Base-by-base conservation (phyloP, 2,888 invertebrate genomes). In the Patella depressa region DNA sequence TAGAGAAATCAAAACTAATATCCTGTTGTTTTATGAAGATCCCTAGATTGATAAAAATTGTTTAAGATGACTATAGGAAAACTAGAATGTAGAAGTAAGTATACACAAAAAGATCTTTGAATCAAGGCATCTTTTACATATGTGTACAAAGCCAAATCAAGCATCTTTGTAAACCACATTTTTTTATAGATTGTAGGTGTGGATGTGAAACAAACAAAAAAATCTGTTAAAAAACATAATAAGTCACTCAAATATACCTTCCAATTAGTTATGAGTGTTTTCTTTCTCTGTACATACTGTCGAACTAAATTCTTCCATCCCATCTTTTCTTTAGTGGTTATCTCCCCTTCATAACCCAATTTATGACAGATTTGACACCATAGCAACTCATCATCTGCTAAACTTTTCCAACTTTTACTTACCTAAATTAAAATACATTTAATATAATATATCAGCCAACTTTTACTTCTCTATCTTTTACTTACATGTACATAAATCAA, bases 361-460 rank as follows among this genome's bases (percentile, higher is more conserved):
- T 78, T 76, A 73, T 88, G 87, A 80, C 88, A 89, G 17, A 90
- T 81, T 34, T 71, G 77, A 76, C 86, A 88, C 91, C 91, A 91
- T n/a, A 91, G 74, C 45, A 89, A 78, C 77, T 90, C 89, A 82
- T 91, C 91, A 73, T 90, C 89, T 2, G 90, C 88, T 54, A 91
- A 78, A 78, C 85, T 88, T 78, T 82, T 79, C 91, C 91, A 91
- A 57, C 89, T 87, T 77, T 82, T 86, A 78, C 90, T 90, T 9
- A 90, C 91, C 90, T 90, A 78, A n/a, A 73, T 45, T 1, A 45
- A 7, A 45, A 45, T 71, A 74, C 24, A 24, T 24, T 24, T 24
- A 24, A 24, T 69, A 29, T 34, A 53, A 73, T 73, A 17, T 15
- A 74, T 53, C 19, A 29, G 54, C 14, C 72, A 24, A 24, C 24